phyloP scores from a whole-genome alignment of 2,113 vertebrate species.

The Mastomys natalensis region DNA sequence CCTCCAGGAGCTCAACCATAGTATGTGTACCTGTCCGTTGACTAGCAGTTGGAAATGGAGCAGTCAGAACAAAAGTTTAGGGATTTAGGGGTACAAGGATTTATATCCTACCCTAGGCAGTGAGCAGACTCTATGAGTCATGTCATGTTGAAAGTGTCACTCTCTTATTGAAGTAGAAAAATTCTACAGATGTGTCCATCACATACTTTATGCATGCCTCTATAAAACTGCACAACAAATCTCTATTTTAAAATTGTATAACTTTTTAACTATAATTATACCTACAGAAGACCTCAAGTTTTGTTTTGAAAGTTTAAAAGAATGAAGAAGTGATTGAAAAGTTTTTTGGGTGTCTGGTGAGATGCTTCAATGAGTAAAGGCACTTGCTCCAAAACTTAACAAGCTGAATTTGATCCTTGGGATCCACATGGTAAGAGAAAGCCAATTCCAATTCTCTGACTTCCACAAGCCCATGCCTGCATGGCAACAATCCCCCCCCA shows the following conservation, averaged over 20 bases:
- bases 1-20: neutral
- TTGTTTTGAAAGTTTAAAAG: neutral
- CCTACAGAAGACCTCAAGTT: neutral
- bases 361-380: neutral
- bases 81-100: too few relatives aligned
- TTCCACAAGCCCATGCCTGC: neutral
- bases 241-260: neutral
- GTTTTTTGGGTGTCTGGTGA: neutral
- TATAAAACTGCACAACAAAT: neutral
- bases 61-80: neutral
- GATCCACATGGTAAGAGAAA: neutral
- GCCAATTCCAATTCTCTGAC: neutral
- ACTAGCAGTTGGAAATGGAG: neutral
- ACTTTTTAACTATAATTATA: neutral
- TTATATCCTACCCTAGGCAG: too few relatives aligned
- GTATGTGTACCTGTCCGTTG: neutral
- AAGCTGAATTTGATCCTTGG: neutral
- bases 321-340: conserved; percentile 6
- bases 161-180: neutral
- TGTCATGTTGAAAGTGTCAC: neutral
- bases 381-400: neutral
- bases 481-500: neutral
- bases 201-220: neutral
- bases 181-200: too few relatives aligned
- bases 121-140: neutral